phyloP scores from a whole-genome alignment of 2,888 invertebrate species.

The Apamea epomidion region DNA sequence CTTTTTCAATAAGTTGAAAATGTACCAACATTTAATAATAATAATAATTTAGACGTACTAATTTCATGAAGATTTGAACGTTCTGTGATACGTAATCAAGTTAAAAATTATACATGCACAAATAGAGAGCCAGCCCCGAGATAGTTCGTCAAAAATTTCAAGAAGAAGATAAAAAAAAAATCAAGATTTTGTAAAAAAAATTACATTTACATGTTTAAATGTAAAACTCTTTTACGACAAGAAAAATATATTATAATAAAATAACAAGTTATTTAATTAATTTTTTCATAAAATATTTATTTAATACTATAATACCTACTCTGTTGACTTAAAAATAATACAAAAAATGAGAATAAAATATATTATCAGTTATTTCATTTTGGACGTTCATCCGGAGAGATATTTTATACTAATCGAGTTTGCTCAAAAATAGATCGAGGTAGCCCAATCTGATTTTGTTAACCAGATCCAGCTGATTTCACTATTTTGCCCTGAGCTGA shows the following conservation, averaged over 20 bases:
- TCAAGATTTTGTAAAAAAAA: not conserved
- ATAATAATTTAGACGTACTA: not conserved
- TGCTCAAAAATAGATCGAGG: not conserved
- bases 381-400: constrained; percentile 26
- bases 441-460: not conserved
- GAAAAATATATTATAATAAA: constrained; percentile 16
- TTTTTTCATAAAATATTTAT: constrained; percentile 54
- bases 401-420: constrained; percentile 1
- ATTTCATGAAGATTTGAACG: not conserved
- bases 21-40: constrained; percentile 17
- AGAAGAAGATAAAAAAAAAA: not conserved
- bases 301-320: constrained; percentile 35
- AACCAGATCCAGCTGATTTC: not conserved
- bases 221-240: not conserved
- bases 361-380: constrained; percentile 27
- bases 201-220: not conserved
- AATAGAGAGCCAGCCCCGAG: constrained; percentile 44
- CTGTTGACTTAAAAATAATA: constrained; percentile 49
- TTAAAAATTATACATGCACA: constrained; percentile 8
- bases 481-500: not conserved
- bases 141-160: not conserved
- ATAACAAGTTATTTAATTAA: constrained; percentile 44
- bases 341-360: constrained; percentile 50
- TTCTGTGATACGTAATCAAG: not conserved
- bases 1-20: constrained; percentile 7